These are phyloP conservation scores for Sus scrofa DNA, from an alignment of 2,113 vertebrate species.

Conservation along the genomic window T2T-Sscrofa CM000814.6:57297001-57297500, in stretches of 20 bases:
- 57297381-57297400: background rate
- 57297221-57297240: background rate
- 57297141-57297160: background rate
- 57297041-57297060: background rate
- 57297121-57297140: constrained; percentile 25
- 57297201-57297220: background rate
- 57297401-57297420: background rate
- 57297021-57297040: too few species aligned
- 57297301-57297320: too few species aligned
- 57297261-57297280: background rate
- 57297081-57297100: background rate
- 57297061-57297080: background rate
- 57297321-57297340: too few species aligned
- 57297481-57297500: background rate
- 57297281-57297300: too few species aligned
- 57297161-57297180: background rate
- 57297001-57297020: too few species aligned
- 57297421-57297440: background rate
- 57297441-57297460: too few species aligned
- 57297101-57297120: background rate
- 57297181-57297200: background rate
- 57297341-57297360: too few species aligned
- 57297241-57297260: background rate
- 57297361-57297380: too few species aligned
- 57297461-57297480: too few species aligned